A percentile compares a stretch with the other conserved stretches of the same genome.
phyloP scores from a whole-genome alignment of 2,797 vertebrate species.

The Anas acuta region DNA sequence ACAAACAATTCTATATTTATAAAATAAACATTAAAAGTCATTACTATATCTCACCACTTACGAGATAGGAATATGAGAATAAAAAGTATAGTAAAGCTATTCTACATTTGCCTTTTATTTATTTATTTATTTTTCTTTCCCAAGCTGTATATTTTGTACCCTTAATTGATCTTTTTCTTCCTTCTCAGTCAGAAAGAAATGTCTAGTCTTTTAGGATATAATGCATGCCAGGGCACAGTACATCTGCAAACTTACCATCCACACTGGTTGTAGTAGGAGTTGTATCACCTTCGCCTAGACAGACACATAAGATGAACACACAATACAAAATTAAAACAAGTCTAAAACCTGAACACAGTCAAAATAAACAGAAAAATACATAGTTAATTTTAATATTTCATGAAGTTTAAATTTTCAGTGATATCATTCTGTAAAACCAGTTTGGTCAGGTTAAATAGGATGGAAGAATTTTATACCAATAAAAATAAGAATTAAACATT shows the following conservation, averaged over 20 bases:
- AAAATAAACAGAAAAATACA: not conserved
- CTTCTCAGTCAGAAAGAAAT: not conserved
- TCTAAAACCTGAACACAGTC: not conserved
- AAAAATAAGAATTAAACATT: not conserved
- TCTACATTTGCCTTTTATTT: not conserved
- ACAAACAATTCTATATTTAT: not conserved
- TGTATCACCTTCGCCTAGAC: slow-evolving; percentile 81
- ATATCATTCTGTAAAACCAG: not conserved
- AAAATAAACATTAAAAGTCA: not conserved
- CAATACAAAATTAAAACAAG: slow-evolving; percentile 35
- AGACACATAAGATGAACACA: slow-evolving; percentile 1
- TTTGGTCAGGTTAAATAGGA: not conserved
- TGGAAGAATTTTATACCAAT: not conserved
- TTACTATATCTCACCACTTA: not conserved
- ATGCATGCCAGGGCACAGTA: not conserved
- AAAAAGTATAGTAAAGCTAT: not conserved
- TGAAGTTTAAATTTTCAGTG: not conserved
- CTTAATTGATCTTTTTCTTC: not conserved
- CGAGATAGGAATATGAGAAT: not conserved
- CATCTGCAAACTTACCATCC: slow-evolving; percentile 70
- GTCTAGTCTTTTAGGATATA: not conserved
- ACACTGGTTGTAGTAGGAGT: slow-evolving; percentile 74
- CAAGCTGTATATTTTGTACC: fast-evolving
- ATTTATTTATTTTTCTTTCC: not conserved
- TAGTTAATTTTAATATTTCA: not conserved